phyloP scores from a whole-genome alignment of 2,797 vertebrate genomes.

The Petrocephalus schoutedeni region DNA sequence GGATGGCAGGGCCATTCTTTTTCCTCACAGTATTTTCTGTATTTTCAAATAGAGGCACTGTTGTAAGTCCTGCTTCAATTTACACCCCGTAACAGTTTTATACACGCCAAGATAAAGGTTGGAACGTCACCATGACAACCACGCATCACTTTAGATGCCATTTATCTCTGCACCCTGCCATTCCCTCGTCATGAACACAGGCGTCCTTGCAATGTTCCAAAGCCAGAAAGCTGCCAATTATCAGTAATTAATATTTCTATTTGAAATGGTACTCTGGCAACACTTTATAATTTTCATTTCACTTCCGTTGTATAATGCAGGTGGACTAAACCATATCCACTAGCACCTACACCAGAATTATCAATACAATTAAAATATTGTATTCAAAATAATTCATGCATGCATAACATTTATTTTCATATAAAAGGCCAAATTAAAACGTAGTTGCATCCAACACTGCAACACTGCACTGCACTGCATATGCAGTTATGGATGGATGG shows the following conservation, averaged over 20 bases:
- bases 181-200: background rate
- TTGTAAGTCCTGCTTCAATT: conserved; percentile 6
- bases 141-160: conserved; percentile 7
- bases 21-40: background rate
- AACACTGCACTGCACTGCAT: background rate
- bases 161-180: background rate
- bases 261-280: background rate
- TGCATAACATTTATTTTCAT: background rate
- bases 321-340: background rate
- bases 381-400: background rate
- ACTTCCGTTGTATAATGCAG: background rate
- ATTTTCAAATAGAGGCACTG: background rate
- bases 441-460: background rate
- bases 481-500: background rate
- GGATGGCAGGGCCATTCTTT: background rate
- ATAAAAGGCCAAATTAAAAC: background rate
- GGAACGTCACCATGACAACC: conserved; percentile 18
- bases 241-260: background rate
- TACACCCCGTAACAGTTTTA: conserved; percentile 13
- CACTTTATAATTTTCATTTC: background rate
- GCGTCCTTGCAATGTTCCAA: background rate
- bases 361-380: background rate
- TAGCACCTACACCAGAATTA: background rate
- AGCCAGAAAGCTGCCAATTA: background rate
- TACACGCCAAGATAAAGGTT: background rate